Evolutionary conservation across 2,888 invertebrate genomes (phyloP), one percentile per base, ranked within the genome.

Genomic region (Xanthorhoe designata): DNA sequence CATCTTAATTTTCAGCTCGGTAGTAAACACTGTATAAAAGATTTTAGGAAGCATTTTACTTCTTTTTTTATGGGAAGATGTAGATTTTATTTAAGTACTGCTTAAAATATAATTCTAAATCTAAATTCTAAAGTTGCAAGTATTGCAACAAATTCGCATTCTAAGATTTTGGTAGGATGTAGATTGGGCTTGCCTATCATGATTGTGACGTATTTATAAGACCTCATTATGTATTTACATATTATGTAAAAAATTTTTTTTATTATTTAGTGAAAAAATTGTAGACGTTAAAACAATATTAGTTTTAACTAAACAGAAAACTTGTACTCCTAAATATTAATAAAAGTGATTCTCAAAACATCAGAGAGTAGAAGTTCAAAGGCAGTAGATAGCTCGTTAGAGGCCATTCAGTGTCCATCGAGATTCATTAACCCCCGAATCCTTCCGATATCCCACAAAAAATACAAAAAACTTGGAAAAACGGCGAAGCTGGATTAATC

Each of bases 401-500:
- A 47, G 8, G 55, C 53, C 38, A 66, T 61, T 64, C 53, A 66
- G 49, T 32, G 32, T 51, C 62, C 50, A 57, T 59, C 61, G 47
- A 68, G 66, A 70, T 68, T 70, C 57, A 73, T 68, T 68, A 69
- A 35, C 53, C 52, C 50, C 24, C 15, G 45, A 53, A 64, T 64
- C 66, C 52, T 61, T 60, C 58, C 56, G 51, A 65, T 61, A 63
- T 56, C 17, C 35, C 51, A 13, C 32, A 62, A 68, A 74, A 73
- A 67, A 53, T 45, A 63, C 42, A 49, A 51, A 61, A 56, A 52
- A 61, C 65, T 64, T 55, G n/a, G 35, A 55, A 66, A 73, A 67
- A 65, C 61, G 63, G 54, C 61, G 60, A 68, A 66, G 64, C 70
- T 61, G 68, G 74, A 72, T 71, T 68, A 68, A 59, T 38, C 35